Conservation (phyloP, 2,797 vertebrate genomes). For the Labroides dimidiatus region DNA sequence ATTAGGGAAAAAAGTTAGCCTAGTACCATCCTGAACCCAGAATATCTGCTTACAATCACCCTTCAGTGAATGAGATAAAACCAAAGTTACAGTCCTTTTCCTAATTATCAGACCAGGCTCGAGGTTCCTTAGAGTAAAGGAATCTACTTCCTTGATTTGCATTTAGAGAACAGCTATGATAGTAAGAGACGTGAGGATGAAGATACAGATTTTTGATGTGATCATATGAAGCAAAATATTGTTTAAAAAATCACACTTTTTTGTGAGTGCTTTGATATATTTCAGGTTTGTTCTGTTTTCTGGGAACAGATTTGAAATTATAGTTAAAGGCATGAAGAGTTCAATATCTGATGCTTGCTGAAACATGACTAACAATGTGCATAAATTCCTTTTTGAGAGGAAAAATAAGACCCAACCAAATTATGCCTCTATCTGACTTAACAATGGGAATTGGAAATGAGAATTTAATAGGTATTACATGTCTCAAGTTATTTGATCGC, state of each 20-base stretch:
- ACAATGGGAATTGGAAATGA: background rate
- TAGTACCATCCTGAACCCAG: no score
- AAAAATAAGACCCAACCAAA: slow-evolving; percentile 11
- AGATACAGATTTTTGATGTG: no score
- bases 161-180: no score
- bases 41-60: no score
- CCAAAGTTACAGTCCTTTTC: no score
- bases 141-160: no score
- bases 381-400: slow-evolving; percentile 5
- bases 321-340: background rate
- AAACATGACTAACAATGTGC: background rate
- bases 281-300: slow-evolving; percentile 4
- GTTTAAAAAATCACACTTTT: background rate
- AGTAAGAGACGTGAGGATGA: no score
- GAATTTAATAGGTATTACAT: slow-evolving; percentile 32
- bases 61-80: no score
- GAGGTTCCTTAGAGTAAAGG: no score
- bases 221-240: no score
- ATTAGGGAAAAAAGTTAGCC: no score
- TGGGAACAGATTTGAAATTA: background rate
- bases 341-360: background rate
- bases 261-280: background rate
- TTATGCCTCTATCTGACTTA: slow-evolving; percentile 14
- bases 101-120: no score
- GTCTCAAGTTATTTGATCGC: slow-evolving; percentile 25